phyloP scores from a whole-genome alignment of 2,797 vertebrate species.

The Siniperca undulata region DNA sequence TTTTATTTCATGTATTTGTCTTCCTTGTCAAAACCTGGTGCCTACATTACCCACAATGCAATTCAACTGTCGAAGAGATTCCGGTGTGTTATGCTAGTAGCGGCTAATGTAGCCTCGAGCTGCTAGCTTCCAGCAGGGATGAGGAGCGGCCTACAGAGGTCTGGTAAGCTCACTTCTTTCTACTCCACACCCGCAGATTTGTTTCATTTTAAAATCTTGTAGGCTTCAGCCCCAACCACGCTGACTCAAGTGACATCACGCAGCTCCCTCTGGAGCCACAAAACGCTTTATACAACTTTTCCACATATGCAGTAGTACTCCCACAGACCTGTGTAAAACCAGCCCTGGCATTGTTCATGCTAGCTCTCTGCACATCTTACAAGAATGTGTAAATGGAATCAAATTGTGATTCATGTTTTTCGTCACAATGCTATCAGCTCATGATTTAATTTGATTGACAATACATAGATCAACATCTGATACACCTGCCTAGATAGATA shows the following conservation, averaged over 20 bases:
- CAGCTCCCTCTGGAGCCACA: too few relatives aligned
- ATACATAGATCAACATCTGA: neutral
- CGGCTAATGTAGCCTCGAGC: neutral
- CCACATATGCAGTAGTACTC: too few relatives aligned
- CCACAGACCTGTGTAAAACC: too few relatives aligned
- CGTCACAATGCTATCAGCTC: neutral
- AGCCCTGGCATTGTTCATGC: too few relatives aligned
- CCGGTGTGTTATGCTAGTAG: neutral
- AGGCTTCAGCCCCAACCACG: too few relatives aligned
- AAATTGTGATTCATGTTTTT: neutral
- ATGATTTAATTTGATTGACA: neutral
- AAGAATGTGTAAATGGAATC: neutral
- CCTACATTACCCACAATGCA: neutral
- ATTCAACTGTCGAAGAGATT: neutral
- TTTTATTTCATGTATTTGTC: neutral
- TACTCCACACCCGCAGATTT: neutral
- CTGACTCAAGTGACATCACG: too few relatives aligned
- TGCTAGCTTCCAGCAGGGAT: neutral
- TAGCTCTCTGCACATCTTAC: too few relatives aligned
- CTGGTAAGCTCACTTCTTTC: neutral
- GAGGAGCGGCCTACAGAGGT: neutral
- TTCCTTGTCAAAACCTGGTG: neutral
- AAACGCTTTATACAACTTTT: too few relatives aligned
- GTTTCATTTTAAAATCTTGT: neutral
- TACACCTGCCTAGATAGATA: neutral